Evolutionary conservation across 2,113 vertebrate species (phyloP), one percentile per base, ranked within the genome.

Genomic region (Dasypus novemcinctus): DNA sequence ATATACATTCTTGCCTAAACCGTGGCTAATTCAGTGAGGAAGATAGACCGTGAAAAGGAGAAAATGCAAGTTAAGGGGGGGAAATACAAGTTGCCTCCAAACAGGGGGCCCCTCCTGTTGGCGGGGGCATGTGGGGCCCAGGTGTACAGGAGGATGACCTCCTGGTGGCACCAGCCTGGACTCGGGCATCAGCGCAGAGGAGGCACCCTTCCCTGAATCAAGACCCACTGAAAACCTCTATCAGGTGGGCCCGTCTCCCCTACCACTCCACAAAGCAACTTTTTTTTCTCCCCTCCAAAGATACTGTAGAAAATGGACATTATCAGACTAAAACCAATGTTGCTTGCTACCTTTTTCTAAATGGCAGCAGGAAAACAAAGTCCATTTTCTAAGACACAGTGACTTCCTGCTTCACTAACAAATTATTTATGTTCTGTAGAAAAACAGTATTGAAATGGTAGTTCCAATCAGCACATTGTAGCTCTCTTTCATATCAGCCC

Each of bases 341-440:
- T 79, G 25, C 49, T 90, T 93, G 43, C n/a, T 64, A 0, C 88
- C 57, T 92, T 91, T 75, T 66, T 80, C 36, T 82, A n/a, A 78
- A 86, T 38, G 93, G 66, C 41, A 75, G 9, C 64, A 83, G 57
- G 82, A 92, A 85, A 87, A 52, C 68, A 78, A 93, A 92, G 41
- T 72, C 29, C 38, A 76, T 86, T 93, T 96, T 85, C 68, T 54
- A 59, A 61, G 36, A 75, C 80, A 71, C 38, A 31, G 43, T 74
- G 75, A 90, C 75, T 64, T 49, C 57, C 43, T 75, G 75, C 74
- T 89, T 93, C 49, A 66, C 92, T 96, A 83, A 86, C 59, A 82
- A 84, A 63, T 87, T 76, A 57, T 83, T 71, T 95, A 63, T 85
- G 33, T 86, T 76, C 61, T 61, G 3, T 38, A 49, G 88, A 64